These are phyloP conservation scores for Lepidotrigona ventralis DNA, from an alignment of 1,140 invertebrate genomes.

Conservation along the genomic window DNA sequence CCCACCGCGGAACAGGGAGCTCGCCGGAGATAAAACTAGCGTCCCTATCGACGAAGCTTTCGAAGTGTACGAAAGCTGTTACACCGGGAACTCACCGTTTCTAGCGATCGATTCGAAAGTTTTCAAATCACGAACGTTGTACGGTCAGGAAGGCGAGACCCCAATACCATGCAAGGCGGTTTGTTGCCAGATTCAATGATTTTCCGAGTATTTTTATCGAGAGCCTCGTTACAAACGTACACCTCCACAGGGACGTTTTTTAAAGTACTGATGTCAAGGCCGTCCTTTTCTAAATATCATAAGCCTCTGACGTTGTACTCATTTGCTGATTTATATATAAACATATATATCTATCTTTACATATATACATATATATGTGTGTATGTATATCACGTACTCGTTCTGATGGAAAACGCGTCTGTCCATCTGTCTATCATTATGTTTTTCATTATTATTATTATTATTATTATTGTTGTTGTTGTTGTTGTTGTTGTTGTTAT, in stretches of 20 bases:
- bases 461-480: neutral
- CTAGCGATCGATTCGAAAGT: constrained; percentile 58
- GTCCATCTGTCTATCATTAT: neutral
- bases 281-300: constrained; percentile 42
- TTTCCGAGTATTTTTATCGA: constrained; percentile 3
- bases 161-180: constrained; percentile 72
- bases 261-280: constrained; percentile 42
- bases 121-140: constrained; percentile 52
- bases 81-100: constrained; percentile 67
- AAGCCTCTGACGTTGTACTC: constrained; percentile 43
- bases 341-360: no score
- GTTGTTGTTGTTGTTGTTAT: neutral
- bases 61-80: constrained; percentile 77
- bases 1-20: constrained; percentile 25
- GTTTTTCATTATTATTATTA: constrained; percentile 8
- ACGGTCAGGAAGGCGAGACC: constrained; percentile 63
- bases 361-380: no score
- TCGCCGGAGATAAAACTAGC: constrained; percentile 27
- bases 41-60: constrained; percentile 75
- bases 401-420: neutral
- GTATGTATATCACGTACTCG: neutral
- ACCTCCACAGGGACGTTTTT: constrained; percentile 22
- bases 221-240: constrained; percentile 1
- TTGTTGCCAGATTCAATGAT: constrained; percentile 77
- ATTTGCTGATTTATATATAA: constrained; percentile 4